These are phyloP conservation scores for Dicycla oo DNA, from an alignment of 2,888 invertebrate species.

Conservation along the genomic window DNA sequence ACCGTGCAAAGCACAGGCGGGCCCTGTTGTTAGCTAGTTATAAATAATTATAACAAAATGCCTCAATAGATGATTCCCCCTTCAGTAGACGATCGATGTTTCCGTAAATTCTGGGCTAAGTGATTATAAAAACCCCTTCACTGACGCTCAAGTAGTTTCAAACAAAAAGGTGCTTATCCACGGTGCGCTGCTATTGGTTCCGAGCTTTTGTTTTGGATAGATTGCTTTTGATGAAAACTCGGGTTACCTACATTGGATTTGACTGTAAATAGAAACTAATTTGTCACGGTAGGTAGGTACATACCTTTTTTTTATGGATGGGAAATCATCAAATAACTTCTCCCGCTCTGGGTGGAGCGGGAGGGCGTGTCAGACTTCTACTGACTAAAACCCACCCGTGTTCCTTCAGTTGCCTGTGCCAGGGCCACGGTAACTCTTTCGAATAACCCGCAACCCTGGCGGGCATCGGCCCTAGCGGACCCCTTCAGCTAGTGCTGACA, in stretches of 20 bases:
- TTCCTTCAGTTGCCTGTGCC: too few relatives aligned
- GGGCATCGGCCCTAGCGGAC: too few relatives aligned
- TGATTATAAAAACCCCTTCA: constrained; percentile 40
- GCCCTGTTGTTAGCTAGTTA: background rate
- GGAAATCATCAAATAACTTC: too few relatives aligned
- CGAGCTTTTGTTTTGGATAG: constrained; percentile 60
- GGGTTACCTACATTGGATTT: constrained; percentile 9
- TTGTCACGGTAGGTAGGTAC: constrained; percentile 12
- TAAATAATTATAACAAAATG: background rate
- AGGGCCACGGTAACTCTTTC: too few relatives aligned
- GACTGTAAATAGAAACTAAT: constrained; percentile 18
- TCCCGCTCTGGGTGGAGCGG: too few relatives aligned
- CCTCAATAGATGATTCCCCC: background rate
- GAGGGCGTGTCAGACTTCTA: too few relatives aligned
- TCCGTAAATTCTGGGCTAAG: background rate
- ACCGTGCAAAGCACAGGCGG: background rate
- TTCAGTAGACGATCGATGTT: background rate
- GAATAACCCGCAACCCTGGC: too few relatives aligned
- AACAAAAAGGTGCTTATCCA: constrained; percentile 68
- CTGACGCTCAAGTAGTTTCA: constrained; percentile 63
- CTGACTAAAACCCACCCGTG: too few relatives aligned
- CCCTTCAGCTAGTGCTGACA: too few relatives aligned
- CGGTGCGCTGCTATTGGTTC: constrained; percentile 69
- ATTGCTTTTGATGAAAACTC: constrained; percentile 47
- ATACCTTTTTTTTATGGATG: too few relatives aligned